Base-by-base conservation (phyloP, 2,113 vertebrate species). In the Platysternon megacephalum region DNA sequence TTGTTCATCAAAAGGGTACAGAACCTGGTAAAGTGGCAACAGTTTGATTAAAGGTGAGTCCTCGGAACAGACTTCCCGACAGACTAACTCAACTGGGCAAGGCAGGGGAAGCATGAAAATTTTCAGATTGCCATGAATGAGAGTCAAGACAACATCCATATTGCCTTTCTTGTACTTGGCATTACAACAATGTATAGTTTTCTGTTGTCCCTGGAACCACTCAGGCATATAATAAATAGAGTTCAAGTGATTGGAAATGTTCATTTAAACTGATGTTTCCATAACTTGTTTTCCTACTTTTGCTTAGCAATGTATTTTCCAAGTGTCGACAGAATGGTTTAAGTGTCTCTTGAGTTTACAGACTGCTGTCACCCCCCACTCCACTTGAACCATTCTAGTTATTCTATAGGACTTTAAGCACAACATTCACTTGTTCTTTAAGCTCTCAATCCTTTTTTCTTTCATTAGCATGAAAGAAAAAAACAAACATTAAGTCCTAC, bases 191-290 rank as follows among this genome's bases (percentile, higher is more conserved):
- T 91, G 95, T 97, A 96, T 93, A 90, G 93, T 95, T 97, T 93
- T 98, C 95, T 98, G 98, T 98, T 98, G 98, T 98, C 98, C 97
- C 98, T 98, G 98, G 98, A 98, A 98, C 97, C 96, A 97, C 97
- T 98, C 98, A 97, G 95, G 97, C 97, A 95, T 91, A 93, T 98
- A 98, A 98, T 98, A 97, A 98, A 98, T 98, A 97, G 98, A 98
- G 98, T 98, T 98, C 97, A 98, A 98, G 94, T 98, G 98, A 98
- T 96, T 98, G 97, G 98, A 98, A 98, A 98, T 86, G 96, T 91
- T 98, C 97, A 93, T 98, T 96, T 88, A 90, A 94, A 89, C 92
- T 96, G 98, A 97, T 97, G 98, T 98, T 98, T 98, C 98, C 98
- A 97, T 98, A 97, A 98, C 97, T 98, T 98, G 96, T 98, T 98